A percentile compares a stretch with the other conserved stretches of the same genome.
Conservation (phyloP, 2,797 vertebrate species). For the Hypotaenidia philippensis region DNA sequence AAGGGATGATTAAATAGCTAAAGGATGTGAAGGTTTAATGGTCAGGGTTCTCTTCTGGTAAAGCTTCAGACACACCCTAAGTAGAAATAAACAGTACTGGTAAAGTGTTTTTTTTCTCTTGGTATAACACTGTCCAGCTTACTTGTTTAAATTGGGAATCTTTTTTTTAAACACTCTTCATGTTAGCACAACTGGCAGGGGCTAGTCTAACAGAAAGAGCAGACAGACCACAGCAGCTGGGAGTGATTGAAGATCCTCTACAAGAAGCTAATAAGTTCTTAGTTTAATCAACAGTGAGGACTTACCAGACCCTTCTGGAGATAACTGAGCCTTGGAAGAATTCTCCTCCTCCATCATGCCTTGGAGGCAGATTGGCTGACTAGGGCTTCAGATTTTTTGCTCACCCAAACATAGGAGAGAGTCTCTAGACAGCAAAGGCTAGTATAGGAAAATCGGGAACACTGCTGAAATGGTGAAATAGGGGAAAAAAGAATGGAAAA, state of each 20-base stretch:
- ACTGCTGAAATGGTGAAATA: neutral
- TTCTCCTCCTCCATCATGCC: neutral
- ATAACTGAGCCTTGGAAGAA: neutral
- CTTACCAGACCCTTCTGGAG: neutral
- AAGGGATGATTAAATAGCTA: neutral
- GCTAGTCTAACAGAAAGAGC: neutral
- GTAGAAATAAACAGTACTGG: neutral
- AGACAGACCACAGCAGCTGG: neutral
- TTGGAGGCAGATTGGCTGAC: neutral
- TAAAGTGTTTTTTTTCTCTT: slow-evolving; percentile 19
- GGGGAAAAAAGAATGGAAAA: neutral
- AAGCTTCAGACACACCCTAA: neutral
- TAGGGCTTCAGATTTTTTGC: neutral
- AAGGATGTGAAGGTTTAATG: neutral
- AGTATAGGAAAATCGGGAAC: neutral
- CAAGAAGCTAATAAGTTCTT: neutral
- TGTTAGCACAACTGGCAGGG: neutral
- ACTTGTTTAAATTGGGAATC: neutral
- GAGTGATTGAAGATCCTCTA: neutral
- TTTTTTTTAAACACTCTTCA: neutral
- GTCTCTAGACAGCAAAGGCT: neutral
- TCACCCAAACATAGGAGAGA: neutral
- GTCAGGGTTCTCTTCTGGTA: neutral
- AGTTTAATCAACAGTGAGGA: neutral
- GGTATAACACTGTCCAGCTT: neutral